Conservation (phyloP, 92 coral and sea anemone genomes). For the Zoanthus sociatus region DNA sequence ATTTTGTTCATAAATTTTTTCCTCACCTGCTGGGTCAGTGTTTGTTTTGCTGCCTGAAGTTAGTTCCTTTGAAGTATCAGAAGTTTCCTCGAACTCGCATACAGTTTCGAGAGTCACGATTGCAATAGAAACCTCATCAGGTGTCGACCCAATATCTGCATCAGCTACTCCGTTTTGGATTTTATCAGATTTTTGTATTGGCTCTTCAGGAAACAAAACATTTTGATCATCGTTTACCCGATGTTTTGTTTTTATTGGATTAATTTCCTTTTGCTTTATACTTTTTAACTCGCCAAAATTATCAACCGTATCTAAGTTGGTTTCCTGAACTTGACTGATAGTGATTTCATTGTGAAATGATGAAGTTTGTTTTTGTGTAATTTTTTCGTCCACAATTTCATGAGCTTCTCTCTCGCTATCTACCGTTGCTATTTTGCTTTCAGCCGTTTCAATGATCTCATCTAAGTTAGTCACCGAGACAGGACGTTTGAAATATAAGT, state of each 20-base stretch:
- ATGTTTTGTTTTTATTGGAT: background rate
- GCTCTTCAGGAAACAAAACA: background rate
- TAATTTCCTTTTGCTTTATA: background rate
- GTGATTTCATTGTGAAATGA: constrained; percentile 18
- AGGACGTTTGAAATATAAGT: constrained; percentile 77
- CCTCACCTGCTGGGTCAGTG: background rate
- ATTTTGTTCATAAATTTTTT: background rate
- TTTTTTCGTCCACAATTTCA: constrained; percentile 3
- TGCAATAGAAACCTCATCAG: constrained; percentile 41
- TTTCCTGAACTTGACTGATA: constrained; percentile 25
- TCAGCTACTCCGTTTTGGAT: background rate
- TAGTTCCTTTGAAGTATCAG: background rate
- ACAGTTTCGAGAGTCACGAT: constrained; percentile 32
- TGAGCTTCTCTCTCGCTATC: constrained; percentile 40
- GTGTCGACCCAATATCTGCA: constrained; percentile 15
- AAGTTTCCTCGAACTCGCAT: background rate
- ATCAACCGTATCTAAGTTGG: constrained; percentile 2
- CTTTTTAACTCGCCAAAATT: background rate
- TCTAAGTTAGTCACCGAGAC: constrained; percentile 88
- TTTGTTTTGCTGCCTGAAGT: background rate
- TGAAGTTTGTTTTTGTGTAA: constrained; percentile 4
- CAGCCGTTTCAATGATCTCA: constrained; percentile 56
- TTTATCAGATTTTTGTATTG: background rate
- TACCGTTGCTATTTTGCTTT: constrained; percentile 27
- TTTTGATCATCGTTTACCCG: constrained; percentile 2